A percentile compares a stretch with the other conserved stretches of the same genome.
Evolutionary conservation across 2,888 invertebrate species (phyloP).

Genomic region (Chorisops tibialis): DNA sequence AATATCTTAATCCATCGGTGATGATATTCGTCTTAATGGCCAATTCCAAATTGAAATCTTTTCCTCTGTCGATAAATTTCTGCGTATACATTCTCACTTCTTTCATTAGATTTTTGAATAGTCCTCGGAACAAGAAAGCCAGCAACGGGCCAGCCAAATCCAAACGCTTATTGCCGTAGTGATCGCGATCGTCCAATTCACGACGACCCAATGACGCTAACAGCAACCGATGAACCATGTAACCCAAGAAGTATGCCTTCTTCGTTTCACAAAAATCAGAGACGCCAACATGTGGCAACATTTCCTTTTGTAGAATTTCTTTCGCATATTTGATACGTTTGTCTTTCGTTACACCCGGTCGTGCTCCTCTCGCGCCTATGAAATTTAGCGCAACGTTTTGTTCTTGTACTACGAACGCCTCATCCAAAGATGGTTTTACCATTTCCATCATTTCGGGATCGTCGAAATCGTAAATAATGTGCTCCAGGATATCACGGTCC

Average conservation of each 20-base stretch:
- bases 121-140: slow-evolving; percentile 93
- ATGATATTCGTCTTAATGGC: slow-evolving; percentile 94
- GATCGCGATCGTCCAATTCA: slow-evolving; percentile 99
- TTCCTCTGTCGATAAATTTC: slow-evolving; percentile 97
- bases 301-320: slow-evolving; percentile 99
- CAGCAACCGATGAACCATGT: slow-evolving; percentile 97
- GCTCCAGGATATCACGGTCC: slow-evolving; percentile 97
- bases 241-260: slow-evolving; percentile 97
- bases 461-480: slow-evolving; percentile 99
- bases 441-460: slow-evolving; percentile 99
- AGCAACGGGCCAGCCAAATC: slow-evolving; percentile 96
- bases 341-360: slow-evolving; percentile 97
- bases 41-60: slow-evolving; percentile 93
- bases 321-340: slow-evolving; percentile 98
- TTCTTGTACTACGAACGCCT: slow-evolving; percentile 99
- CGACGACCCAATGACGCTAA: slow-evolving; percentile 92
- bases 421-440: slow-evolving; percentile 98
- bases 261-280: slow-evolving; percentile 99
- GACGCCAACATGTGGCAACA: slow-evolving; percentile 98
- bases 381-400: slow-evolving; percentile 98
- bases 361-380: slow-evolving; percentile 95
- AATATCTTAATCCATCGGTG: slow-evolving; percentile 96
- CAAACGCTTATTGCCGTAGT: slow-evolving; percentile 97
- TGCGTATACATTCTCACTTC: slow-evolving; percentile 98
- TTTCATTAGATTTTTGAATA: slow-evolving; percentile 94